Evolutionary conservation across 2,888 invertebrate genomes (phyloP).

Genomic region (Linnaemya tessellans): DNA sequence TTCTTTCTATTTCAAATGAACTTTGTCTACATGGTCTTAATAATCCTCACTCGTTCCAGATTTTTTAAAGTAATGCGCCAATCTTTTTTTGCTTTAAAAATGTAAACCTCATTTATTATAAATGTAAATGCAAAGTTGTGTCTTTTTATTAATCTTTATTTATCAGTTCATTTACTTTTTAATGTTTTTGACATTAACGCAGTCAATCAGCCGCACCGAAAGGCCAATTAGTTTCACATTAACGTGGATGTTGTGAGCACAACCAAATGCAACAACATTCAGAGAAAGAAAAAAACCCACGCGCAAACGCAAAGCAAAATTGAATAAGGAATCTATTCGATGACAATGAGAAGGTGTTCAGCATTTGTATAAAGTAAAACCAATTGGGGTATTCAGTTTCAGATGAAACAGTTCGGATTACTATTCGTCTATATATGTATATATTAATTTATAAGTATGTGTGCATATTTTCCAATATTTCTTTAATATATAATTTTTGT

Average conservation of each 20-base stretch:
- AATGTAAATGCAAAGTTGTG: background rate
- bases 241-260: background rate
- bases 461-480: no score
- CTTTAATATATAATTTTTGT: no score
- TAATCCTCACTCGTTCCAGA: slow-evolving; percentile 22
- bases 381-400: background rate
- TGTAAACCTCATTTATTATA: background rate
- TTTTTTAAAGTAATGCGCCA: slow-evolving; percentile 25
- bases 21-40: background rate
- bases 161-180: slow-evolving; percentile 42
- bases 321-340: background rate
- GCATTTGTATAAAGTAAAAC: background rate
- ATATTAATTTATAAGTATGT: no score
- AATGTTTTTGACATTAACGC: background rate
- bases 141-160: slow-evolving; percentile 4
- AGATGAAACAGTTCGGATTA: background rate
- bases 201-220: background rate
- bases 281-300: slow-evolving; percentile 6
- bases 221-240: slow-evolving; percentile 33
- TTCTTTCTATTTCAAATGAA: slow-evolving; percentile 18
- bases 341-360: background rate
- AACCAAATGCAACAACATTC: background rate
- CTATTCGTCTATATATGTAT: no score
- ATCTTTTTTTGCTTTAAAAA: background rate
- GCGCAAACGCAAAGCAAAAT: slow-evolving; percentile 1